Evolutionary conservation across 2,888 invertebrate species (phyloP), one percentile per base, ranked within the genome.

Genomic region (Hyles lineata): DNA sequence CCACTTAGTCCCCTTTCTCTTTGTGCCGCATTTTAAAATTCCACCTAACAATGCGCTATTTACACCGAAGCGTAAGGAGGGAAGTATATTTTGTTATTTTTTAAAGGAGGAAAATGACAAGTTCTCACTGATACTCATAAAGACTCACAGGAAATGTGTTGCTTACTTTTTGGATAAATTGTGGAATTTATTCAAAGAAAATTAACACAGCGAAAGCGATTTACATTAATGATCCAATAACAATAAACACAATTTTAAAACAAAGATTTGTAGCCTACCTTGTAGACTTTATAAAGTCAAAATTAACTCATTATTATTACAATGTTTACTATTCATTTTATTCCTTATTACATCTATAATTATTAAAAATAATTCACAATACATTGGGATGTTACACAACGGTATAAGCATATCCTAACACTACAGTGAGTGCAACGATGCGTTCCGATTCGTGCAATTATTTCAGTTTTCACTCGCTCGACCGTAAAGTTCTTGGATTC

Each of bases 1-100:
- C 87, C 90, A 90, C 90, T 92, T 89, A 89, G 85, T 80, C 86
- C 86, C 87, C 85, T 82, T 81, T 83, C 85, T 84, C 86, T 88
- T 87, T 88, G 88, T 87, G 78, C 76, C 75, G 81, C 80, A 80
- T 85, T 88, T 89, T 85, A 85, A 89, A 88, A 87, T 86, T 83
- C 79, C 78, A 82, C 78, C 77, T 79, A 72, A 77, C 75, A 61
- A 75, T 74, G 74, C 74, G 29, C 63, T 52, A 50, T 72, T 81
- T 74, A 74, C 76, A 87, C 82, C 73, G 77, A 62, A 23, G 69
- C 43, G 59, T 50, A 11, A 70, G 52, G 23, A 15, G 8, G n/a
- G 19, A 23, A 17, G 8, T 6, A 19, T 1, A 25, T 1, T 17
- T 23, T 50, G 11, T 52, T 15, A n/a, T 69, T 25, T 21, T 17